These are phyloP conservation scores for Parotia lawesii DNA, from an alignment of 2,113 vertebrate genomes.

Conservation along the genomic window DNA sequence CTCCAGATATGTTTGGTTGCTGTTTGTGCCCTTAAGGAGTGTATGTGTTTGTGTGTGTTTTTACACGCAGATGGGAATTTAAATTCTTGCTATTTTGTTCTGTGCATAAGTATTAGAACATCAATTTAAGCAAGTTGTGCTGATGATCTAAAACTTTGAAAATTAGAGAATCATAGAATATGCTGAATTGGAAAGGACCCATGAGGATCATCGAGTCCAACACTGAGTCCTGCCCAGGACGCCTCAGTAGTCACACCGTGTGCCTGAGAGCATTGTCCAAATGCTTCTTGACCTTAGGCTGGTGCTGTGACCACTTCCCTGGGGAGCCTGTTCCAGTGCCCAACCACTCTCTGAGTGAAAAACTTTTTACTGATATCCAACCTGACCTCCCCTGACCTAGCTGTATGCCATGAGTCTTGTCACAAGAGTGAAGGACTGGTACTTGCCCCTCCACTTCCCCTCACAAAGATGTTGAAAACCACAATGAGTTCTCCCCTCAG, in stretches of 20 bases:
- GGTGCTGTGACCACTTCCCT: not conserved
- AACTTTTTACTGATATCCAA: not conserved
- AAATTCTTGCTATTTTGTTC: not conserved
- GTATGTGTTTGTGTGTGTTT: not conserved
- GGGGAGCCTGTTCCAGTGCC: not conserved
- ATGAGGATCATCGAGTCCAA: accelerated
- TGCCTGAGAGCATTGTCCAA: not conserved
- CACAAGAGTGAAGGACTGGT: not conserved
- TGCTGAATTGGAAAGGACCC: not conserved
- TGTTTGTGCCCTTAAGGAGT: not conserved
- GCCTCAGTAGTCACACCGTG: not conserved
- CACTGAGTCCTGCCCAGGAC: not conserved
- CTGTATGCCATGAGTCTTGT: not conserved
- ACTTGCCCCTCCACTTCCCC: no score
- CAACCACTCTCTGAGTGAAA: not conserved
- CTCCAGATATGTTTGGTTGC: not conserved
- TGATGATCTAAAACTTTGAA: not conserved
- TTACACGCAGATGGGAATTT: not conserved
- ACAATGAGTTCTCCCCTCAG: not conserved
- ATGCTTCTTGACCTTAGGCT: not conserved
- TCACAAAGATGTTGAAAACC: not conserved
- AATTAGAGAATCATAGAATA: not conserved
- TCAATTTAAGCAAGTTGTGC: not conserved
- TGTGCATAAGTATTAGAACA: not conserved
- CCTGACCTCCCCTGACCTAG: not conserved